Evolutionary conservation across 2,113 vertebrate genomes (phyloP), one percentile per base, ranked within the genome.

Genomic region (Pleuronectes platessa): DNA sequence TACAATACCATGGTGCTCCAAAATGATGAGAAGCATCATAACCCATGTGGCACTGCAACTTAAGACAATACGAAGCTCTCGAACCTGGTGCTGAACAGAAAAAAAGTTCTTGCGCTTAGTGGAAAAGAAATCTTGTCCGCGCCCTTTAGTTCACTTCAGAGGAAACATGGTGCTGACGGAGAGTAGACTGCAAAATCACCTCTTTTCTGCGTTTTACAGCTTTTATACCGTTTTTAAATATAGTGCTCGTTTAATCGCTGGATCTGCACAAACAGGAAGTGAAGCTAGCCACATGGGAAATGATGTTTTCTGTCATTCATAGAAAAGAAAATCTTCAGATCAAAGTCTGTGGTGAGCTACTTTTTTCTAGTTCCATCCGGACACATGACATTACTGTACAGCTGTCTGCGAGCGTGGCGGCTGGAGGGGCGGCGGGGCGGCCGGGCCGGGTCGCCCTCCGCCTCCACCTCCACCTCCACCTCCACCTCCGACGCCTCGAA

Each of bases 1-100:
- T 93, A 95, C 94, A 97, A 96, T 93, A 96, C 93, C 96, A 97
- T 96, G 97, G 96, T 98, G 97, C 97, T 99, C 93, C 94, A 90
- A 89, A 94, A 94, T 95, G 95, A 96, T 93, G 92, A 89, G 91
- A 96, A 96, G 96, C 95, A 95, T 96, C 95, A 93, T 94, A 92
- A 94, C 95, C 93, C 95, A 93, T 84, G 94, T 95, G 96, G 96
- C 96, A 94, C 94, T 92, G 91, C 87, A 83, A 86, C 88, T 87
- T 77, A 80, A 88, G 84, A 90, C 76, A 85, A 84, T 71, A 88
- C 81, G 67, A 84, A 83, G 84, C 84, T 82, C 18, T 82, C 73
- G 6, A 88, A 86, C 65, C 80, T 89, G 84, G 89, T 83, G 83
- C 87, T 91, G 73, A 77, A 86, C 76, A 55, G 51, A 40, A 62